A percentile compares a stretch with the other conserved stretches of the same genome.
Evolutionary conservation across 1,140 invertebrate genomes (phyloP).

Genomic region (Lethocerus indicus): DNA sequence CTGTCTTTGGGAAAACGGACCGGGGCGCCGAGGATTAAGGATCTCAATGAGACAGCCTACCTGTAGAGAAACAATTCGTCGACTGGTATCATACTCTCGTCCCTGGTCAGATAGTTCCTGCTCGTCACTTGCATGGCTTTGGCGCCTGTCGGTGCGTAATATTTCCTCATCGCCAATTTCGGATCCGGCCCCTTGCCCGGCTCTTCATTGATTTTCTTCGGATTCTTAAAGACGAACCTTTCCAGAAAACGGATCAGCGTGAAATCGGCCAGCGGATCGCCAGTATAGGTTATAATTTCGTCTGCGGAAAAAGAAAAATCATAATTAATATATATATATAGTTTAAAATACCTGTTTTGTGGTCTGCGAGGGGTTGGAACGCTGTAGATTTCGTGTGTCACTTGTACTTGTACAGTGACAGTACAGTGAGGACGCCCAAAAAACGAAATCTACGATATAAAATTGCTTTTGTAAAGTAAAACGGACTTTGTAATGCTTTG

Average conservation of each 20-base stretch:
- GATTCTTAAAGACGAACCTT: slow-evolving; percentile 91
- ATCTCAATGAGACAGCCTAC: slow-evolving; percentile 30
- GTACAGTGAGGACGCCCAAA: too few relatives aligned
- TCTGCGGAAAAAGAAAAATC: slow-evolving; percentile 27
- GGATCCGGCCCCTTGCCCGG: slow-evolving; percentile 27
- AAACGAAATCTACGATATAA: too few relatives aligned
- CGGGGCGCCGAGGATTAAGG: too few relatives aligned
- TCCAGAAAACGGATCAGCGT: slow-evolving; percentile 79
- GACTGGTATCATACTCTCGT: slow-evolving; percentile 50
- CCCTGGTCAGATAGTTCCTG: slow-evolving; percentile 45
- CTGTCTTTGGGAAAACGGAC: too few relatives aligned
- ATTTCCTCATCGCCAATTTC: slow-evolving; percentile 37
- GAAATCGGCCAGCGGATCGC: slow-evolving; percentile 87
- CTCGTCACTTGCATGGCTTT: slow-evolving; percentile 46
- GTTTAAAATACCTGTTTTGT: neutral
- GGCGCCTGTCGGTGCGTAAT: slow-evolving; percentile 40
- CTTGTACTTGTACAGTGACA: too few relatives aligned
- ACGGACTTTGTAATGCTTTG: too few relatives aligned
- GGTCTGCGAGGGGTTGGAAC: neutral
- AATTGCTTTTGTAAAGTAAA: too few relatives aligned
- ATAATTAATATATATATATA: neutral
- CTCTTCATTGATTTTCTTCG: slow-evolving; percentile 45
- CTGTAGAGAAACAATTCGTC: slow-evolving; percentile 67
- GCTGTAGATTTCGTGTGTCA: too few relatives aligned
- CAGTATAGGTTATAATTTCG: slow-evolving; percentile 60